Evolutionary conservation across 2,113 vertebrate species (phyloP), one percentile per base, ranked within the genome.

Genomic region (Brachypodius melanocephalos): DNA sequence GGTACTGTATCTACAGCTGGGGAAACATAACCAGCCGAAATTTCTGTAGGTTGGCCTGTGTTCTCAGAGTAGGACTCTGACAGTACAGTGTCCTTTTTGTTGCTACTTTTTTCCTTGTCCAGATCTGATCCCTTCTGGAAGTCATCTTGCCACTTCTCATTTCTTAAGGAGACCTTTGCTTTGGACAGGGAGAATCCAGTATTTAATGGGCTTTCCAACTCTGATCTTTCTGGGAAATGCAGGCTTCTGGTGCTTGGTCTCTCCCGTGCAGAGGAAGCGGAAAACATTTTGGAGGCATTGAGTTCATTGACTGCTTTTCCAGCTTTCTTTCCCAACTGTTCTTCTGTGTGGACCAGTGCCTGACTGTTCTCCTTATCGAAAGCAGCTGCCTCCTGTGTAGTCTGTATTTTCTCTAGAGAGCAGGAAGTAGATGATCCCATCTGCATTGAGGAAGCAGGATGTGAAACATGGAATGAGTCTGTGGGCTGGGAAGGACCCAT

Each of bases 221-320:
- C 97, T n/a, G 93, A 40, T 52, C 81, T 94, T 77, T 98, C 98
- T n/a, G 96, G 93, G 55, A 91, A 97, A 20, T 96, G 97, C 38
- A 98, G 97, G 76, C 98, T 98, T 91, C 96, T 93, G 2, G 98
- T 97, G 43, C 96, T 97, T 6, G 98, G 97, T 83, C 98, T 98
- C 32, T 96, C 97, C 65, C 71, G 46, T 52, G 98, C 96, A 19
- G 98, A 97, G 24, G 97, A 98, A 55, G 98, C 96, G 5, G 98
- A 98, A 93, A 98, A 98, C 80, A 97, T 98, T 97, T 96, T 98
- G 29, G 75, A 78, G 6, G 90, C 49, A 69, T 28, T 75, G 36
- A 74, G 77, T 65, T 97, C 97, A 43, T 34, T 61, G 36, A 69
- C 29, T 67, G 62, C 82, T 63, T 95, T 97, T 55, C 96, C 97